A percentile compares a stretch with the other conserved stretches of the same genome.
phyloP scores from a whole-genome alignment of 2,113 vertebrate genomes.

The Nothocercus nigrocapillus region DNA sequence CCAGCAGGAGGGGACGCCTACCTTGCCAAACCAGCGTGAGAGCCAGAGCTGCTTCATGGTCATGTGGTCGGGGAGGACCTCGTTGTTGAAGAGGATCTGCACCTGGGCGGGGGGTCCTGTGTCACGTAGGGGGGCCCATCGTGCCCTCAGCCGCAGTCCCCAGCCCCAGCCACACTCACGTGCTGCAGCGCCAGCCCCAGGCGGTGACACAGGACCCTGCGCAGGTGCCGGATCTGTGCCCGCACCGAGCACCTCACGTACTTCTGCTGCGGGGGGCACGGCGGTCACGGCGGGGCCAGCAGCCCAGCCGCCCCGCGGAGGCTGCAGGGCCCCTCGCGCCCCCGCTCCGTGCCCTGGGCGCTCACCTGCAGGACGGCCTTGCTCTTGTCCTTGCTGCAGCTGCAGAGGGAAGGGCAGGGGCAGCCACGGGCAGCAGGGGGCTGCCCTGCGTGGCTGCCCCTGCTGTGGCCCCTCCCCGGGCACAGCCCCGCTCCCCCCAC shows the following conservation, averaged over 20 bases:
- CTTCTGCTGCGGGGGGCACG: constrained; percentile 84
- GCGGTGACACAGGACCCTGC: constrained; percentile 91
- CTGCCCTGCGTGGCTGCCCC: too few relatives aligned
- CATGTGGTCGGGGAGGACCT: constrained; percentile 82
- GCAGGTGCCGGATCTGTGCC: constrained; percentile 91
- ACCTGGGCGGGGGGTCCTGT: constrained; percentile 16
- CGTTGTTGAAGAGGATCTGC: constrained; percentile 79
- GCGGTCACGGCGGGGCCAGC: neutral
- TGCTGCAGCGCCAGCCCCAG: constrained; percentile 90
- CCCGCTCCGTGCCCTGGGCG: neutral
- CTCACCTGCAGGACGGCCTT: constrained; percentile 90
- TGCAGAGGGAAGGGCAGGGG: constrained; percentile 48
- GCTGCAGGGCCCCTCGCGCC: neutral
- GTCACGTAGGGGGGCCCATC: fast-evolving
- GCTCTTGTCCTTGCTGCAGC: constrained; percentile 93
- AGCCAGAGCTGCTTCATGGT: constrained; percentile 86
- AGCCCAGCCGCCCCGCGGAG: neutral
- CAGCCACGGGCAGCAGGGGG: neutral
- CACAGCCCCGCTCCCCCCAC: neutral
- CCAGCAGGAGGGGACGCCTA: neutral
- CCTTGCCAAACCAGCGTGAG: constrained; percentile 83
- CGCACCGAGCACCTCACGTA: constrained; percentile 94
- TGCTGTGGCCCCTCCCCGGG: too few relatives aligned
- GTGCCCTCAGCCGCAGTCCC: fast-evolving
- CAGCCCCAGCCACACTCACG: constrained; percentile 70